A percentile compares a stretch with the other conserved stretches of the same genome.
Evolutionary conservation across 2,888 invertebrate species (phyloP).

Genomic region (Brenthis ino): DNA sequence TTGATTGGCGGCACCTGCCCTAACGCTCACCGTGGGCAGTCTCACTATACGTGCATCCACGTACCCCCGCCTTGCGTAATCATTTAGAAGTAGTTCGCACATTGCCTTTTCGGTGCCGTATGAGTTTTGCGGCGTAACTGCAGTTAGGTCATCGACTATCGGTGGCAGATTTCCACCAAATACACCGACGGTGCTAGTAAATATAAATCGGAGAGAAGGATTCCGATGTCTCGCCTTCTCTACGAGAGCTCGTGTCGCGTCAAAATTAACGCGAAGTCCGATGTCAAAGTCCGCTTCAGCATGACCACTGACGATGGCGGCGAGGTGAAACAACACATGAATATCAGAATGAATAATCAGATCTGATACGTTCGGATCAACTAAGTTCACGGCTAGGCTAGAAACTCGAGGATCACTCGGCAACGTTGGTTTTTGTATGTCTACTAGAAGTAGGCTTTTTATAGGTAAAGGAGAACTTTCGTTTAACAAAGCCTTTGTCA

Average conservation of each 20-base stretch:
- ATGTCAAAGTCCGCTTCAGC: conserved; percentile 69
- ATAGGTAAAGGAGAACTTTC: conserved; percentile 47
- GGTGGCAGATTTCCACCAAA: conserved; percentile 62
- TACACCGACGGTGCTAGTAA: conserved; percentile 63
- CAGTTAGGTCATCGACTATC: conserved; percentile 56
- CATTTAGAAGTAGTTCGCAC: conserved; percentile 66
- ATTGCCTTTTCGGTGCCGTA: conserved; percentile 71
- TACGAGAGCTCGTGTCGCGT: conserved; percentile 63
- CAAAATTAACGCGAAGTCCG: conserved; percentile 65
- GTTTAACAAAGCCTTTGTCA: conserved; percentile 52
- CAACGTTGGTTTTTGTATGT: conserved; percentile 39
- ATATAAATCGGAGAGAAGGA: conserved; percentile 55
- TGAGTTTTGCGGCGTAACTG: conserved; percentile 62
- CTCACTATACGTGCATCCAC: conserved; percentile 63
- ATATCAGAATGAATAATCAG: conserved; percentile 49
- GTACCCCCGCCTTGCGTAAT: conserved; percentile 66
- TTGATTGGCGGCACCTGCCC: conserved; percentile 63
- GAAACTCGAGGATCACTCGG: conserved; percentile 49
- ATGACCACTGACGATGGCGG: conserved; percentile 70
- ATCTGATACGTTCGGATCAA: conserved; percentile 49
- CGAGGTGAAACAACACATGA: conserved; percentile 64
- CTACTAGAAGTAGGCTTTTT: conserved; percentile 51
- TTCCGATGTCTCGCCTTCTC: conserved; percentile 56
- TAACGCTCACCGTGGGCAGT: conserved; percentile 67
- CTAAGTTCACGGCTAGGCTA: conserved; percentile 48